Conservation (phyloP, 1,140 invertebrate genomes). For the Drosophila malerkotliana region DNA sequence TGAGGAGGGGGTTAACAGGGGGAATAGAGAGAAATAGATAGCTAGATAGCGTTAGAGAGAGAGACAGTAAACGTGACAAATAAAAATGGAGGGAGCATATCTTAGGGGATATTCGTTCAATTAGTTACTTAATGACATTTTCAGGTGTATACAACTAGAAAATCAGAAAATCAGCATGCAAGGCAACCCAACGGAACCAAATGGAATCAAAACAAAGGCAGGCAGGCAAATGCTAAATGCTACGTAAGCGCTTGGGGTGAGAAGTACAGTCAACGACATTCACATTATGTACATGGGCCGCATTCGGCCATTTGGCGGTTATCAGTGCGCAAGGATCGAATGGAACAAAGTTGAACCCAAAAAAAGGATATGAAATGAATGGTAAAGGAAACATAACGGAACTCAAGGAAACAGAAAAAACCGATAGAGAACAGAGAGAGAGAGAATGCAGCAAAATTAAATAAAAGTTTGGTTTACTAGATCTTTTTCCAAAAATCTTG, state of each 20-base stretch:
- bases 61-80: conserved; percentile 36
- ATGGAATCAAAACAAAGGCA: conserved; percentile 25
- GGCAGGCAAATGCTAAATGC: conserved; percentile 46
- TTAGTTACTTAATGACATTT: conserved; percentile 10
- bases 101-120: conserved; percentile 10
- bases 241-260: conserved; percentile 35
- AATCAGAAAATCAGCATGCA: conserved; percentile 26
- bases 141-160: conserved; percentile 20
- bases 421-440: conserved; percentile 11
- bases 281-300: conserved; percentile 36
- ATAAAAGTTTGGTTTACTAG: conserved; percentile 32
- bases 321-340: conserved; percentile 24
- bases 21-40: conserved; percentile 18
- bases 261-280: conserved; percentile 26
- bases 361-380: conserved; percentile 32
- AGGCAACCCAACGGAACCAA: conserved; percentile 18
- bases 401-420: conserved; percentile 21
- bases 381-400: conserved; percentile 28
- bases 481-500: conserved; percentile 20
- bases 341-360: conserved; percentile 6
- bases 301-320: conserved; percentile 6
- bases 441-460: conserved; percentile 63
- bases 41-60: conserved; percentile 26
- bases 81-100: conserved; percentile 7
- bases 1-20: conserved; percentile 24